Evolutionary conservation across 2,797 vertebrate species (phyloP), one percentile per base, ranked within the genome.

Genomic region (Intellagama lesueurii): DNA sequence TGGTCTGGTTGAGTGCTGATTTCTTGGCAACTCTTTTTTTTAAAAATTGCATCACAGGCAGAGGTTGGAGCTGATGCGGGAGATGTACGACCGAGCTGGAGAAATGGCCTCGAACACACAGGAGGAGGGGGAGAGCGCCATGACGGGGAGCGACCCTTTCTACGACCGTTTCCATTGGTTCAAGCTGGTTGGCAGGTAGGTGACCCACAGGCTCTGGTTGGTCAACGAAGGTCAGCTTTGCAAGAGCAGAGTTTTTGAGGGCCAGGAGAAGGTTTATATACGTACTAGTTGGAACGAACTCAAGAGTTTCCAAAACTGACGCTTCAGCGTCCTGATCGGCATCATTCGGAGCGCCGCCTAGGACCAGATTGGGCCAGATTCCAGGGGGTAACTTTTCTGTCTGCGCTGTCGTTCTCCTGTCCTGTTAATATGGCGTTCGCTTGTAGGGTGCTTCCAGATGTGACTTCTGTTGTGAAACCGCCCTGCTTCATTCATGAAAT

Each of bases 91-190:
- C 96, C 97, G 98, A 1, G 99, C 99, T 0, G 99, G 99, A 72
- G 99, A 99, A 91, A 98, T 99, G 98, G 97, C 98, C 9, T 99
- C 98, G 0, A 89, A 91, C 0, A 83, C 96, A 22, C 98, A 98
- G 89, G 99, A 99, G 0, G 98, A 99, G 0, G 93, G 94, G 0
- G 99, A 99, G 44, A 94, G 97, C 56, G 7, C 96, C 1, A 92
- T 99, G 96, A 99, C 98, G 0, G 99, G 99, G 96, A 99, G 97
- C 0, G 99, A 99, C 93, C 99, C 99, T 0, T 99, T 99, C 95
- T 99, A 99, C 2, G 99, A 99, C 92, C 98, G 99, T 32, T 99
- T 99, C 95, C 99, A 99, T 90, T 99, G 99, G 99, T 99, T 99
- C 96, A 99, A 99, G 94, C 97, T 99, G 0, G 98, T 99, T 26